Evolutionary conservation across 1,140 invertebrate species (phyloP).

Genomic region (Pogonus chalceus): DNA sequence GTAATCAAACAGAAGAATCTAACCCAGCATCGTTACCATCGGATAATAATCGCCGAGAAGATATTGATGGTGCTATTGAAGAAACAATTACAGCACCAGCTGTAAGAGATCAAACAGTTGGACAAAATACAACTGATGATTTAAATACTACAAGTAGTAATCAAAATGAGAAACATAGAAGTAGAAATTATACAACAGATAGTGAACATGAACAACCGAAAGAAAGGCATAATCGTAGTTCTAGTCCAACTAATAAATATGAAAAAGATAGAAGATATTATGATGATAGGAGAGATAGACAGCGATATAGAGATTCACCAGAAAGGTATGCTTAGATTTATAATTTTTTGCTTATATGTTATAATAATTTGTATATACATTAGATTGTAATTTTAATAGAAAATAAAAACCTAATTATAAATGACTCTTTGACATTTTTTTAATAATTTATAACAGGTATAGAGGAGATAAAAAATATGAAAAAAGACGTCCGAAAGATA

Average conservation of each 20-base stretch:
- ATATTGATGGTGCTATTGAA: slow-evolving; percentile 13
- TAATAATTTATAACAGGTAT: no score
- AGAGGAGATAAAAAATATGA: slow-evolving; percentile 30
- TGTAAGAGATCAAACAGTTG: slow-evolving; percentile 26
- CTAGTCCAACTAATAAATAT: neutral
- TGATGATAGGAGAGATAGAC: slow-evolving; percentile 21
- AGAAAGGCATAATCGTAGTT: slow-evolving; percentile 1
- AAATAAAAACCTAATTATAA: no score
- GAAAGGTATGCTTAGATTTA: slow-evolving; percentile 18
- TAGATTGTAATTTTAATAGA: no score
- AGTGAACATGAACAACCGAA: slow-evolving; percentile 24
- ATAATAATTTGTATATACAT: no score
- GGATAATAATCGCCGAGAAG: slow-evolving; percentile 9
- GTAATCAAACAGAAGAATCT: slow-evolving; percentile 18
- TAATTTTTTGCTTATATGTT: no score
- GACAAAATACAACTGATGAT: slow-evolving; percentile 25
- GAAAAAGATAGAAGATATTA: slow-evolving; percentile 16
- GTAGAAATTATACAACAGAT: slow-evolving; percentile 27
- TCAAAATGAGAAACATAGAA: slow-evolving; percentile 11
- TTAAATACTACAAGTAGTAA: neutral
- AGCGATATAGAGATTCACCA: slow-evolving; percentile 10
- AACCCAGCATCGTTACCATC: neutral
- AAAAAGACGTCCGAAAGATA: slow-evolving; percentile 33
- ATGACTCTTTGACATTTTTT: slow-evolving; percentile 20
- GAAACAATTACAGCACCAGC: slow-evolving; percentile 7